Evolutionary conservation across 2,113 vertebrate species (phyloP).

Genomic region (Mesocricetus auratus): DNA sequence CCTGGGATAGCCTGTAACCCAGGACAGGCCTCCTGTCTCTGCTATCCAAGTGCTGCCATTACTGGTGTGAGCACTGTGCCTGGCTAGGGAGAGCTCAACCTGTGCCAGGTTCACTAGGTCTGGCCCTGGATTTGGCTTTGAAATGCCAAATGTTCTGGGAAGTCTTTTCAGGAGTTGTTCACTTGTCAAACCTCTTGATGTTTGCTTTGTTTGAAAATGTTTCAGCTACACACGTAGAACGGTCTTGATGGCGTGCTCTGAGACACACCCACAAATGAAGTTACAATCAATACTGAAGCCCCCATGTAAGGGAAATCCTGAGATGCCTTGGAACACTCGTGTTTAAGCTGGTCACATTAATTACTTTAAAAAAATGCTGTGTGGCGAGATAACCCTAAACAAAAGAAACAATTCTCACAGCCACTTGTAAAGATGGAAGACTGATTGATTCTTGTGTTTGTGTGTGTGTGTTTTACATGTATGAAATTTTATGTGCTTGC

Average conservation of each 20-base stretch:
- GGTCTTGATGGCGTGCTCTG: background rate
- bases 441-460: background rate
- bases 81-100: background rate
- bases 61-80: no score
- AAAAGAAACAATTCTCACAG: background rate
- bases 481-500: background rate
- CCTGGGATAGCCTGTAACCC: background rate
- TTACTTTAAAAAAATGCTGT: background rate
- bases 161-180: background rate
- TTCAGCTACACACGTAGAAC: background rate
- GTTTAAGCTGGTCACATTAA: background rate
- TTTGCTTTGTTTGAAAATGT: background rate
- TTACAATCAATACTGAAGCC: background rate
- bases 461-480: background rate
- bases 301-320: background rate
- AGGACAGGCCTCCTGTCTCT: background rate
- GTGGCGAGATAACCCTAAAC: background rate
- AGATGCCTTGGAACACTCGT: background rate
- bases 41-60: no score
- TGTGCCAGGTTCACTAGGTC: background rate
- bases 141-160: background rate
- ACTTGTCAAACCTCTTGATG: background rate
- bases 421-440: conserved; percentile 46
- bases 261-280: background rate
- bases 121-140: background rate